These are phyloP conservation scores for Eulemur albifrons DNA, from an alignment of 2,797 vertebrate species.

Conservation along the genomic window DNA sequence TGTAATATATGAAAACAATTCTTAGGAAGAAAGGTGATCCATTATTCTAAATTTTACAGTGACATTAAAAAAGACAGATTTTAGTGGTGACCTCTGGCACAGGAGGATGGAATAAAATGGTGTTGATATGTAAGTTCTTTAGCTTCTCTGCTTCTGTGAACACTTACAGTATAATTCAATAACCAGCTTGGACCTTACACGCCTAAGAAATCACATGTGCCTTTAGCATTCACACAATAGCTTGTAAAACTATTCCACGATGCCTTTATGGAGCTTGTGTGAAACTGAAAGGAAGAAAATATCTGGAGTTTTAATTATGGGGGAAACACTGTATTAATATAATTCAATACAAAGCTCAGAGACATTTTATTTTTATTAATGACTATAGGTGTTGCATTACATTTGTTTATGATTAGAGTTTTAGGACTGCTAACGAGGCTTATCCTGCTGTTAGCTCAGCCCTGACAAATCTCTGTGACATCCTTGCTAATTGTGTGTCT, in stretches of 20 bases:
- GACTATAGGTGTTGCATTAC: background rate
- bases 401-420: background rate
- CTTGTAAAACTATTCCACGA: background rate
- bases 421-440: background rate
- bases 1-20: background rate
- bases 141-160: background rate
- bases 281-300: background rate
- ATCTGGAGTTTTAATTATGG: conserved; percentile 11
- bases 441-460: background rate
- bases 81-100: background rate
- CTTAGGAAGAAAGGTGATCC: background rate
- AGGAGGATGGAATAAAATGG: background rate
- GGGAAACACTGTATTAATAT: background rate
- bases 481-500: background rate
- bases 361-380: background rate
- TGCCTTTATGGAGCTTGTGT: background rate
- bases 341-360: background rate
- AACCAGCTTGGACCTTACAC: background rate
- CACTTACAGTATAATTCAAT: too few species aligned
- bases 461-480: background rate
- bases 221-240: background rate
- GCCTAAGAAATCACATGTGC: background rate
- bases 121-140: rapidly evolving
- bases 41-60: background rate
- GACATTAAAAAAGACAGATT: background rate